These are phyloP conservation scores for Megamerina dolium DNA, from an alignment of 2,888 invertebrate species.

Conservation along the genomic window DNA sequence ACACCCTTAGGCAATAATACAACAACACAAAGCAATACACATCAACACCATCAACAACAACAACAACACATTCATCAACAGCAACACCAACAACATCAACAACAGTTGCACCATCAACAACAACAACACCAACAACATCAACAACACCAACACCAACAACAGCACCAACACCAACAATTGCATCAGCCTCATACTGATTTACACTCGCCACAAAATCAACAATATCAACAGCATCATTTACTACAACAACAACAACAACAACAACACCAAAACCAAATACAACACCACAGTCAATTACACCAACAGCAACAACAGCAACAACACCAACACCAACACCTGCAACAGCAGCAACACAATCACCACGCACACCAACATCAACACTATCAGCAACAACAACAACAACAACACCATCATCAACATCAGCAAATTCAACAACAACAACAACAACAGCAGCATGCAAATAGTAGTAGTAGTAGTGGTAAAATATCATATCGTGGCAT, in stretches of 20 bases:
- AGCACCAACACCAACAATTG: conserved; percentile 42
- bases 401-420: conserved; percentile 44
- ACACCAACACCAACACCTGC: conserved; percentile 36
- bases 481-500: conserved; percentile 63
- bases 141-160: conserved; percentile 27
- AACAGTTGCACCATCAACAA: conserved; percentile 36
- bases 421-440: conserved; percentile 44
- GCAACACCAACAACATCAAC: conserved; percentile 25
- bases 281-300: conserved; percentile 28
- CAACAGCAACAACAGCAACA: conserved; percentile 32
- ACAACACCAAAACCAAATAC: conserved; percentile 31
- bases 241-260: conserved; percentile 29
- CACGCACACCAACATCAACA: conserved; percentile 27
- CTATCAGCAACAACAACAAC: conserved; percentile 44
- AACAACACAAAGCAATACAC: conserved; percentile 33
- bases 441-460: conserved; percentile 40
- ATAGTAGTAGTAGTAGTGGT: conserved; percentile 47
- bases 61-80: conserved; percentile 26
- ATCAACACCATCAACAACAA: conserved; percentile 28
- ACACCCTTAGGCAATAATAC: conserved; percentile 33
- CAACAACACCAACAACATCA: conserved; percentile 29
- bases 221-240: conserved; percentile 30
- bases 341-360: conserved; percentile 30
- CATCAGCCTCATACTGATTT: conserved; percentile 33
- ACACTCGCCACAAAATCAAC: conserved; percentile 33